Evolutionary conservation across 2,888 invertebrate species (phyloP).

Genomic region (Drosophila tanythrix): DNA sequence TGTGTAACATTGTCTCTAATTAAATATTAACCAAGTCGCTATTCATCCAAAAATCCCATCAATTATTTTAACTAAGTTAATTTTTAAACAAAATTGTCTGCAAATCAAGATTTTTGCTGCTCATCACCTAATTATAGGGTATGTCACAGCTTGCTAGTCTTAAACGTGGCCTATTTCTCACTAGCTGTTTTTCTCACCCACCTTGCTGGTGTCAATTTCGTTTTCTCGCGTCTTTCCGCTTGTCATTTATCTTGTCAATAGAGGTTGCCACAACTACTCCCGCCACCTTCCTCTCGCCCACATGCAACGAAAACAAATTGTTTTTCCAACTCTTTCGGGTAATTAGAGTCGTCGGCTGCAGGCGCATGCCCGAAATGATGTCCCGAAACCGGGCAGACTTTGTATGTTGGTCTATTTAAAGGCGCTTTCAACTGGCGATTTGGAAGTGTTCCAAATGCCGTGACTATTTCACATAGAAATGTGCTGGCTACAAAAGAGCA

Average conservation of each 20-base stretch:
- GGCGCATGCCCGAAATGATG: constrained; percentile 28
- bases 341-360: constrained; percentile 54
- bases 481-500: constrained; percentile 40
- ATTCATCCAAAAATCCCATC: background rate
- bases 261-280: constrained; percentile 4
- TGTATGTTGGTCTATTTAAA: constrained; percentile 50
- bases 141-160: background rate
- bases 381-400: constrained; percentile 37
- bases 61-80: background rate
- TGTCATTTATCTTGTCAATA: constrained; percentile 65
- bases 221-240: constrained; percentile 54
- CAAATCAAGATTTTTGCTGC: too few species aligned
- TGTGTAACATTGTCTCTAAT: background rate
- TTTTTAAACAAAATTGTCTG: too few species aligned
- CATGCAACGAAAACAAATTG: constrained; percentile 12
- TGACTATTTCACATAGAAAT: constrained; percentile 68
- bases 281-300: background rate
- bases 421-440: constrained; percentile 54
- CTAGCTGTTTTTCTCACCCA: constrained; percentile 37
- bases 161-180: background rate
- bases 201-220: constrained; percentile 45
- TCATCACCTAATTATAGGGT: constrained; percentile 6
- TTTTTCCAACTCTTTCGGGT: constrained; percentile 32
- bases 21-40: background rate
- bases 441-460: constrained; percentile 74